Base-by-base conservation (phyloP, 1,140 invertebrate species). In the Octopus sinensis region DNA sequence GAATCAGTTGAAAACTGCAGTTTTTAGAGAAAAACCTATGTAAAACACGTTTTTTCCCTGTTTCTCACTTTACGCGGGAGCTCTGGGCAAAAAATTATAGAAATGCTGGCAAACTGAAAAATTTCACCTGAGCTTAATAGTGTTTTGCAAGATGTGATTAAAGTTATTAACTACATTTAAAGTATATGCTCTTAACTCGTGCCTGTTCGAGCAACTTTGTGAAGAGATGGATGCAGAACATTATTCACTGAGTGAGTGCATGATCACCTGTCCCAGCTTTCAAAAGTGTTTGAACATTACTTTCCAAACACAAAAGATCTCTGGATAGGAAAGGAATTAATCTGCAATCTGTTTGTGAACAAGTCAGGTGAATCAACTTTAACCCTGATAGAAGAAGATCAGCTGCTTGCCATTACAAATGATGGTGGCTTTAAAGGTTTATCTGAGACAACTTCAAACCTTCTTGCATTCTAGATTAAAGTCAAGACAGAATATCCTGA, bases 261-360 rank as follows among this genome's bases (percentile, higher is more conserved):
- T 83, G 53, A 80, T 54, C 4, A 84, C 54, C 62, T 81, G 86
- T 71, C 84, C 85, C 56, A 62, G 56, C 4, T 62, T 62, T 62
- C 56, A 62, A 53, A 84, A 78, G 78, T 86, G 86, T 62, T 80
- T 83, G 62, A 85, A 85, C 76, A 79, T 87, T 71, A 85, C 84
- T 75, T 84, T 82, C 76, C 84, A 87, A 53, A 83, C 85, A 53
- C 85, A 87, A 71, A 83, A 83, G 82, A 87, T 85, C 79, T 80
- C 86, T 81, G 86, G 85, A 83, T 0, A 53, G 6, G 85, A 86
- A 81, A 84, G 84, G 23, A 75, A 5, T 51, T 5, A 53, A 43
- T 1, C 23, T n/a, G 62, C 53, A 0, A 53, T 78, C 43, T 53
- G 9, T 79, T 43, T 68, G 30, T 82, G 6, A 56, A 1, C 54